A percentile compares a stretch with the other conserved stretches of the same genome.
phyloP scores from a whole-genome alignment of 2,113 vertebrate species.

The Ciconia stormi region DNA sequence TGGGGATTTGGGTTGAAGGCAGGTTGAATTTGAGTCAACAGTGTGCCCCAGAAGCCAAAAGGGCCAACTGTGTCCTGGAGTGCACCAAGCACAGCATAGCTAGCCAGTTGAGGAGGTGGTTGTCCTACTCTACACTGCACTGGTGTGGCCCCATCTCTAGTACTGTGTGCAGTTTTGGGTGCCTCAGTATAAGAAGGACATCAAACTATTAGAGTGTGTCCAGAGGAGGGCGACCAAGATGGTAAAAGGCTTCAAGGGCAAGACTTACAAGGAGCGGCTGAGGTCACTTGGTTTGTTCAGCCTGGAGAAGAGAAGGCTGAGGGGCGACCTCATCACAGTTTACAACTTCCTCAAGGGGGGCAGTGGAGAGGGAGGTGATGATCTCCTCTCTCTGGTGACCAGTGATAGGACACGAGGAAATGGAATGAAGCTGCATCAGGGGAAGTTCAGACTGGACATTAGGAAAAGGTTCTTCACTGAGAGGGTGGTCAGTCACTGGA shows the following conservation, averaged over 20 bases:
- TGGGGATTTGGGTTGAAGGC: background rate
- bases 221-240: background rate
- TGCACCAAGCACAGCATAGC: background rate
- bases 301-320: background rate
- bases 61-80: background rate
- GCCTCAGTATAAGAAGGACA: background rate
- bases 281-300: background rate
- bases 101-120: fast-evolving
- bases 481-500: background rate
- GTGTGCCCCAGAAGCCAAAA: background rate
- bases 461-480: background rate
- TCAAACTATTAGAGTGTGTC: background rate
- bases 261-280: background rate
- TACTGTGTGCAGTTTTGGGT: background rate
- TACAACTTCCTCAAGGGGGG: background rate
- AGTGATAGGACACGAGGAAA: background rate
- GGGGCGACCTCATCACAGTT: background rate
- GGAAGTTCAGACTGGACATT: background rate
- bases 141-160: background rate
- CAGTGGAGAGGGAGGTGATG: fast-evolving
- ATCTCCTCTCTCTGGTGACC: background rate
- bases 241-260: background rate
- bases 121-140: background rate
- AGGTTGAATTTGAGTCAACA: background rate
- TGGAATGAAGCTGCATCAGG: background rate